Base-by-base conservation (phyloP, 2,113 vertebrate species). In the Scophthalmus maximus region DNA sequence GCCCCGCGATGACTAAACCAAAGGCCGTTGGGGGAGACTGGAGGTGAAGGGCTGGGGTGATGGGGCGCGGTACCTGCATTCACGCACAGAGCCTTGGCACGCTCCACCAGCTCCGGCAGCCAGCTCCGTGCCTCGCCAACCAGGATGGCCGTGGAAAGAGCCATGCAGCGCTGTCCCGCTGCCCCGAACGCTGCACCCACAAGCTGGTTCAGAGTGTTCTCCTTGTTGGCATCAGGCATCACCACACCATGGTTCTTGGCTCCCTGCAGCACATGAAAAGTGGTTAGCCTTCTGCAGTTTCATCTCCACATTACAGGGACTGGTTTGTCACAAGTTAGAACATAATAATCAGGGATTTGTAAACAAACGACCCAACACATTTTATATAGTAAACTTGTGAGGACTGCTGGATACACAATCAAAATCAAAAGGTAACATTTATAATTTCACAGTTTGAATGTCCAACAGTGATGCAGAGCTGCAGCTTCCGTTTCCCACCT, bases 221-320 rank as follows among this genome's bases (percentile, higher is more conserved):
- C 97, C 82, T 98, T 99, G 89, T 97, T 99, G 85, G 97, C 97
- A 90, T 99, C 98, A 3, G 96, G 96, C 97, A 98, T 98, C 86
- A 99, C 95, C 66, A 98, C 98, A 63, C 97, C 97, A 44, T 98
- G 97, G 91, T 99, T 99, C 94, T 99, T 98, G 56, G 96, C 97
- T 84, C 97, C 97, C 98, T 98, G 76, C 8, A 63, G 73, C 84
- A 79, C 62, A 87, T 61, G 36, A 78, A 18, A 68, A 83, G 69
- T 14, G 74, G 77, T 85, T 80, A 86, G 27, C 68, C 59, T 74
- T 65, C 26, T 26, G 71, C 34, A 7, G 23, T 78, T 76, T 71
- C 69, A 86, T 78, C 73, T 82, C 26, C 42, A 75, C 75, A 62
- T 69, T 27, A 76, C 58, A 65, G 49, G 50, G 53, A 61, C 66